Percentiles rank a stretch among this genome's conserved stretches.
Evolutionary conservation across 1,140 invertebrate genomes (phyloP).

Genomic region (Trachymyrmex septentrionalis): DNA sequence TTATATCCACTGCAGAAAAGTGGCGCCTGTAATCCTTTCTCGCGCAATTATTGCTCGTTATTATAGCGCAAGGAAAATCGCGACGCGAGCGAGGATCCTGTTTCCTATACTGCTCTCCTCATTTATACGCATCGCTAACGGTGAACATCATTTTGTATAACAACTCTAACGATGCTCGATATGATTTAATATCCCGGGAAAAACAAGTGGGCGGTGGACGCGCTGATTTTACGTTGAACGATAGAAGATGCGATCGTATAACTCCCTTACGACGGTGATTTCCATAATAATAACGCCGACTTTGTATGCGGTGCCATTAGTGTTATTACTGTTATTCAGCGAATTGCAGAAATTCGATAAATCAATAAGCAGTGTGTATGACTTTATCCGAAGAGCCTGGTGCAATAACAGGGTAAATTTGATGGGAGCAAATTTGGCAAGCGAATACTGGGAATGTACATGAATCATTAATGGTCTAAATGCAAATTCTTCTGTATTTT

Average conservation of each 20-base stretch:
- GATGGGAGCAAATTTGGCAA: constrained; percentile 36
- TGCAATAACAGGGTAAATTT: constrained; percentile 20
- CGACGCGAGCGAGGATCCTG: background rate
- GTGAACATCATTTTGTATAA: constrained; percentile 35
- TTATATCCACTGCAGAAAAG: background rate
- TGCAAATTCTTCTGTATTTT: constrained; percentile 30
- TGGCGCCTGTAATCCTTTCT: background rate
- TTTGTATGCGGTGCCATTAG: constrained; percentile 22
- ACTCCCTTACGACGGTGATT: background rate
- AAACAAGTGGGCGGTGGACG: constrained; percentile 29
- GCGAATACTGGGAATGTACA: background rate
- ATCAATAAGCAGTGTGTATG: constrained; percentile 47
- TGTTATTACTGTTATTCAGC: constrained; percentile 54
- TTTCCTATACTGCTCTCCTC: background rate
- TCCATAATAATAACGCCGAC: constrained; percentile 39
- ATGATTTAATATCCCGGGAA: constrained; percentile 49
- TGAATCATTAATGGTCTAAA: constrained; percentile 11
- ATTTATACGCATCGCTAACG: constrained; percentile 25
- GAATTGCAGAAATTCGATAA: constrained; percentile 49
- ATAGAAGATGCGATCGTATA: constrained; percentile 19
- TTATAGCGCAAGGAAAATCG: constrained; percentile 15
- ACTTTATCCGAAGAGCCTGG: background rate
- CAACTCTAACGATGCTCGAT: constrained; percentile 51
- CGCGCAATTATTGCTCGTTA: constrained; percentile 37
- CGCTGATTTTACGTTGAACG: constrained; percentile 20